These are phyloP conservation scores for Tachyglossus aculeatus DNA, from an alignment of 2,797 vertebrate species.

Conservation along the genomic window DNA sequence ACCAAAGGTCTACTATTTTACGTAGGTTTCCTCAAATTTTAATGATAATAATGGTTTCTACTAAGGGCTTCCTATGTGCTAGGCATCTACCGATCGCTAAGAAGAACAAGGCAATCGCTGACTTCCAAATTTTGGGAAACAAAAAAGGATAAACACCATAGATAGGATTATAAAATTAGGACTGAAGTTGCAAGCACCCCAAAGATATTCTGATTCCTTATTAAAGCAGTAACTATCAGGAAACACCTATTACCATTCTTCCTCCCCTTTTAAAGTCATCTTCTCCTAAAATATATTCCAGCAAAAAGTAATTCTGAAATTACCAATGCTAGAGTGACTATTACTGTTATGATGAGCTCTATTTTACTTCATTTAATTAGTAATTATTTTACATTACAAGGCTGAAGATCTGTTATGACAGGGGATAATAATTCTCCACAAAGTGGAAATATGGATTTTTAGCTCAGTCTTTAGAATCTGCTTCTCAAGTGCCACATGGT, in stretches of 20 bases:
- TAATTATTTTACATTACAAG: slow-evolving; percentile 65
- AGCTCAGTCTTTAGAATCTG: slow-evolving; percentile 12
- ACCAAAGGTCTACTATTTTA: too few species aligned
- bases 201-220: background rate
- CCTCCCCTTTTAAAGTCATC: background rate
- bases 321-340: slow-evolving; percentile 30
- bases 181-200: slow-evolving; percentile 20
- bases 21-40: too few species aligned
- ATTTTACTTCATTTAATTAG: slow-evolving; percentile 59
- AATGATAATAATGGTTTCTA: too few species aligned
- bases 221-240: background rate
- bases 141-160: background rate
- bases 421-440: slow-evolving; percentile 36
- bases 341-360: slow-evolving; percentile 42
- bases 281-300: slow-evolving; percentile 15
- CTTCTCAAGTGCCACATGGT: background rate
- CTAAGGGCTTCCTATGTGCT: too few species aligned
- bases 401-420: slow-evolving; percentile 48
- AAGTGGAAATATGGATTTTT: slow-evolving; percentile 38
- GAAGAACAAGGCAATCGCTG: too few species aligned
- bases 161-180: slow-evolving; percentile 41
- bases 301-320: slow-evolving; percentile 41
- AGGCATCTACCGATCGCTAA: too few species aligned
- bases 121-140: slow-evolving; percentile 45
- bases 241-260: background rate